Evolutionary conservation across 2,888 invertebrate genomes (phyloP).

Genomic region (Malthinus seriepunctatus): DNA sequence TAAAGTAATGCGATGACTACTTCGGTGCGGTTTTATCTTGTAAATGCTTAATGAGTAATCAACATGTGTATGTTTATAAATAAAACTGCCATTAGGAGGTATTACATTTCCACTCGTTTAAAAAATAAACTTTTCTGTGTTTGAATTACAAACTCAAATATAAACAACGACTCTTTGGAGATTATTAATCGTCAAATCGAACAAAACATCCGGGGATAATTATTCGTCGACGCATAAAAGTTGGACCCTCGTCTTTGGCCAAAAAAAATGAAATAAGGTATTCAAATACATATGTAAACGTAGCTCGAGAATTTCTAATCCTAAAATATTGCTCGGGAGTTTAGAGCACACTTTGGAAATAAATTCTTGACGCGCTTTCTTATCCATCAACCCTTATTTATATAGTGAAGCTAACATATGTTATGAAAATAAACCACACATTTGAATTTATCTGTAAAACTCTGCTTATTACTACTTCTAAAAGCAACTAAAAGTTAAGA

Average conservation of each 20-base stretch:
- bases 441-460: too few species aligned
- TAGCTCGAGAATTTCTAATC: not conserved
- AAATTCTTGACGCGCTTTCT: slow-evolving; percentile 1
- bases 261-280: not conserved
- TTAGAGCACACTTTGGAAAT: not conserved
- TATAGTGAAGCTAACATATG: not conserved
- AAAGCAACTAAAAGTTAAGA: too few species aligned
- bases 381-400: slow-evolving; percentile 7
- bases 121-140: not conserved
- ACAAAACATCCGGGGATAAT: slow-evolving; percentile 5
- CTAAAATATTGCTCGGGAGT: not conserved
- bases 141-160: too few species aligned
- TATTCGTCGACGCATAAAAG: not conserved
- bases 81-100: not conserved
- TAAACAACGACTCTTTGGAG: too few species aligned
- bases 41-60: not conserved
- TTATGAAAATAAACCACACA: not conserved
- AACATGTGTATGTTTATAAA: slow-evolving; percentile 1
- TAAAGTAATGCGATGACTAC: too few species aligned
- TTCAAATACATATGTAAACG: too few species aligned
- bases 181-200: too few species aligned
- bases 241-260: not conserved
- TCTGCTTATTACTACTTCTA: too few species aligned
- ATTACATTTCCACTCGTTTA: not conserved
- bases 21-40: not conserved